These are phyloP conservation scores for Eristalis pertinax DNA, from an alignment of 2,888 invertebrate genomes.

Conservation along the genomic window DNA sequence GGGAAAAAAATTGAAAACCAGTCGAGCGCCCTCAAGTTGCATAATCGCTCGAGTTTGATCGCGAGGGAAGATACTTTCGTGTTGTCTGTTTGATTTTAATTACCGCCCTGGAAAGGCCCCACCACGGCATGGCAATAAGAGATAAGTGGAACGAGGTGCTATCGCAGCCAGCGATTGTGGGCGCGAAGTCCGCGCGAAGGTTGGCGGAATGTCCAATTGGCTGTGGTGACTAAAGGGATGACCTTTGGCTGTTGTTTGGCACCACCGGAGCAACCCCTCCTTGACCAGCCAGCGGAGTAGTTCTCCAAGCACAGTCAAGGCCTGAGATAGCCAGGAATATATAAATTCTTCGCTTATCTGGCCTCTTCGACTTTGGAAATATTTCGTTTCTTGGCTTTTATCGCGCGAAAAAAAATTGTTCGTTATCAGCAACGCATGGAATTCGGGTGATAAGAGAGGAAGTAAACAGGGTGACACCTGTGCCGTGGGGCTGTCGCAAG, in stretches of 20 bases:
- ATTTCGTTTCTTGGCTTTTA: background rate
- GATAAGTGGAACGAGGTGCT: background rate
- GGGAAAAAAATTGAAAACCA: background rate
- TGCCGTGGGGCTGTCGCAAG: background rate
- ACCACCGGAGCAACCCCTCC: too few species aligned
- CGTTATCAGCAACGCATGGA: constrained; percentile 25
- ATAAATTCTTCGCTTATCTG: background rate
- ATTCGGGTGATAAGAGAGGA: constrained; percentile 31
- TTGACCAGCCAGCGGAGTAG: background rate
- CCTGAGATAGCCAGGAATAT: background rate
- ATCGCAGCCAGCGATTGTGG: background rate
- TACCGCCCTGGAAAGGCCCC: background rate
- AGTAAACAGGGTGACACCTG: constrained; percentile 2
- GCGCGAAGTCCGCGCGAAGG: background rate
- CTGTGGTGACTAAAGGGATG: background rate
- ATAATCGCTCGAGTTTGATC: background rate
- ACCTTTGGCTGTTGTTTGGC: too few species aligned
- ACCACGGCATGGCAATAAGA: background rate
- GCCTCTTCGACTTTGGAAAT: background rate
- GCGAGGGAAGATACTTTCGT: background rate
- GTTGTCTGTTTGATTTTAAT: background rate
- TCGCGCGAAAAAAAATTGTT: constrained; percentile 1
- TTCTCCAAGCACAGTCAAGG: background rate
- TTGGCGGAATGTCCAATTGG: background rate
- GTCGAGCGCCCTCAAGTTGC: background rate